Conservation (phyloP, 2,888 invertebrate genomes). For the Serrognathus titanus region DNA sequence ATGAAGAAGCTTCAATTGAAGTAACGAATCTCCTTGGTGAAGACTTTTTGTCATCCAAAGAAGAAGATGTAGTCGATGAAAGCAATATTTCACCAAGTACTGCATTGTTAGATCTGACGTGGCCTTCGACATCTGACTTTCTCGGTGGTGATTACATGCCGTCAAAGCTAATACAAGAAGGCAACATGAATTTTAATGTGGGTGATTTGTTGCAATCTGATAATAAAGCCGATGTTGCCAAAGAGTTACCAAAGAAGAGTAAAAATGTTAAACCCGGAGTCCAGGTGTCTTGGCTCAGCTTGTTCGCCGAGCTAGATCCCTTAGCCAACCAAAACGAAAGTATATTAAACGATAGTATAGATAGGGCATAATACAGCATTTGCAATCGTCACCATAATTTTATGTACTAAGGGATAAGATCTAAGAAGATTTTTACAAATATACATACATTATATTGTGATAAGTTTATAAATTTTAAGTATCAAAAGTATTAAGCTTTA, state of each 20-base stretch:
- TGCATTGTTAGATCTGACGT: constrained; percentile 39
- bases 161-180: constrained; percentile 43
- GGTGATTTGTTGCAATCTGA: constrained; percentile 26
- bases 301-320: constrained; percentile 92
- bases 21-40: constrained; percentile 41
- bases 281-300: constrained; percentile 70
- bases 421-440: too few relatives aligned
- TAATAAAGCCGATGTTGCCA: not conserved
- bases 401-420: too few relatives aligned
- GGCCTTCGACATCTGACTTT: constrained; percentile 35
- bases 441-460: too few relatives aligned
- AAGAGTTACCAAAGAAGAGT: constrained; percentile 32
- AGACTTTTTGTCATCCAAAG: constrained; percentile 34
- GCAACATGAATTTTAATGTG: constrained; percentile 35
- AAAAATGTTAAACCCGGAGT: constrained; percentile 36
- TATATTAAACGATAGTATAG: constrained; percentile 23
- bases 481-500: too few relatives aligned
- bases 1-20: constrained; percentile 18
- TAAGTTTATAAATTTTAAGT: too few relatives aligned
- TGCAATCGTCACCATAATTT: too few relatives aligned
- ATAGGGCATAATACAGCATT: constrained; percentile 20
- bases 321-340: constrained; percentile 80
- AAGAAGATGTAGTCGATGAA: constrained; percentile 17
- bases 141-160: constrained; percentile 44
- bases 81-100: constrained; percentile 31